Evolutionary conservation across 2,888 invertebrate species (phyloP), one percentile per base, ranked within the genome.

Genomic region (Plagiodera versicolora): DNA sequence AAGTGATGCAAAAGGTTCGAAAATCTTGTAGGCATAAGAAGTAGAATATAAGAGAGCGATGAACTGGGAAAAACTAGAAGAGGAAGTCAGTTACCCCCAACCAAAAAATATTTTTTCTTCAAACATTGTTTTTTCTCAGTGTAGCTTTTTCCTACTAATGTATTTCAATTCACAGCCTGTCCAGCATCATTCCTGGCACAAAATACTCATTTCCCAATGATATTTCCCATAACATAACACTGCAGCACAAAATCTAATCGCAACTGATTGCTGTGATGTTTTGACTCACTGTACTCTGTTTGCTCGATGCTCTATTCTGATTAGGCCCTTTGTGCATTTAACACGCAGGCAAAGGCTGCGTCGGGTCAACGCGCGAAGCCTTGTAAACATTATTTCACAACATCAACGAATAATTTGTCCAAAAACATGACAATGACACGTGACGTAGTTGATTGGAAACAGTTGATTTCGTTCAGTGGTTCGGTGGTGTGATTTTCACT

Each of bases 191-290:
- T 24, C 6, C 24, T 24, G 24, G 24, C 24, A 24, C 24, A 24
- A 24, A 24, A 24, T 24, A 5, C 24, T 5, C 24, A 24, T 24
- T 24, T 3, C 6, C 24, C 4, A 6, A 24, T n/a, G n/a, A n/a
- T n/a, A n/a, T n/a, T n/a, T n/a, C n/a, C n/a, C n/a, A n/a, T n/a
- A n/a, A n/a, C n/a, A n/a, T n/a, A n/a, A n/a, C n/a, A 39, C 14
- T 3, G 14, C 10, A 6, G 4, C 14, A 14, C 74, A 74, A 79
- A 80, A 80, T 79, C 78, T 79, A 80, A 80, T 80, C 80, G 79
- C 79, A 79, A 79, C 75, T 77, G 77, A 79, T 78, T 79, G 77
- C 78, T 78, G 78, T 80, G 77, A 78, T 79, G 79, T 80, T 80
- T 79, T 79, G 78, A 79, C 79, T 78, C 77, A 73, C 72, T 73